Base-by-base conservation (phyloP, 1,140 invertebrate genomes). In the Brachionus rubens region DNA sequence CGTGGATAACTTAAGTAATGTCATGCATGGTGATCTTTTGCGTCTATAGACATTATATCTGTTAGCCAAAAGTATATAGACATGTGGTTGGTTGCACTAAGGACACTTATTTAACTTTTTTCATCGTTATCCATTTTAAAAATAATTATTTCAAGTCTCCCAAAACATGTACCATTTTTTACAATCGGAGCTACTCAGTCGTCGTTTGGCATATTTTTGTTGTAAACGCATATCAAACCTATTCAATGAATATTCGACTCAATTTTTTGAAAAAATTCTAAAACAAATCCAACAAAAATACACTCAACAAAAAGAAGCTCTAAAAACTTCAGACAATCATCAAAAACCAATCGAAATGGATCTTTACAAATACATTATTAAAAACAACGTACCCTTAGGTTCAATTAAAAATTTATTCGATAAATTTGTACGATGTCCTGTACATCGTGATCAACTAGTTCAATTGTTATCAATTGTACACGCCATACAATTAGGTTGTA, bases 121-220 rank as follows among this genome's bases (percentile, higher is more conserved):
- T 59, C 1, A 33, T 59, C 33, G n/a, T 2, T 21, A n/a, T 40
- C 33, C 30, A 6, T 59, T 2, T 59, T 3, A 62, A 28, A 65
- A 65, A 16, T 30, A 33, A 16, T 54, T 54, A 30, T 43, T n/a
- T 43, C n/a, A 40, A 65, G 59, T 65, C 0, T 65, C 41, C 5
- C 68, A 72, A 40, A 72, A 72, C 14, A 72, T 72, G 46, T 72
- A 50, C 19, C 68, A 72, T 16, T 52, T 72, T 54, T 33, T 72
- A 21, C 68, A 72, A 30, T 72, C 68, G 36, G 68, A 72, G 50
- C 24, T 72, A 12, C 24, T 72, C n/a, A 16, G 16, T 33, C 46
- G 68, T 21, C 68, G 68, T 12, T 41, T 72, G 14, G 68, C 46
- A 21, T 50, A 72, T 16, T 72, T 72, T 72, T 72, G 68, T n/a